Evolutionary conservation across 2,113 vertebrate genomes (phyloP).

Genomic region (Aix galericulata): DNA sequence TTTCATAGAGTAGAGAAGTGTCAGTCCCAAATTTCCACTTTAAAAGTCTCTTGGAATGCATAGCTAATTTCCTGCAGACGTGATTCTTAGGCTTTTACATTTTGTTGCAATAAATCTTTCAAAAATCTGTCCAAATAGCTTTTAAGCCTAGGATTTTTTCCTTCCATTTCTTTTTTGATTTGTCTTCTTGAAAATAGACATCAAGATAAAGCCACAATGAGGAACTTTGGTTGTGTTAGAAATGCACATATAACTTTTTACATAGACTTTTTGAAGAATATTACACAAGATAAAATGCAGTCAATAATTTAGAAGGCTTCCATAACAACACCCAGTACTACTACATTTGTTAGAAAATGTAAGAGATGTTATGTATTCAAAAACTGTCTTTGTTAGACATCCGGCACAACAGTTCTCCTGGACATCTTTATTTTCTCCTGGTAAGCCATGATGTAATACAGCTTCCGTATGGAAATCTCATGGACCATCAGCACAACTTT

Average conservation of each 20-base stretch:
- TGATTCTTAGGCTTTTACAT: slow-evolving; percentile 51
- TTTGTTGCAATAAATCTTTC: slow-evolving; percentile 51
- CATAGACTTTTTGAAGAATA: not conserved
- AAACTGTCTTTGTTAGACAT: not conserved
- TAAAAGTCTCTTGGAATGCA: slow-evolving; percentile 66
- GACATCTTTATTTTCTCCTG: not conserved
- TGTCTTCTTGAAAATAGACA: not conserved
- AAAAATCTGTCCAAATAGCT: slow-evolving; percentile 52
- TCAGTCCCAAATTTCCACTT: slow-evolving; percentile 49
- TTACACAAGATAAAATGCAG: not conserved
- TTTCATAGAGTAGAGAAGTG: slow-evolving; percentile 32
- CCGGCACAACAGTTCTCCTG: not conserved
- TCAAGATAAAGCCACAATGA: not conserved
- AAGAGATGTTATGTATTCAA: not conserved
- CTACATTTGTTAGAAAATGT: not conserved
- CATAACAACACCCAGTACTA: not conserved
- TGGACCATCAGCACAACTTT: not conserved
- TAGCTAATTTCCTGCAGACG: slow-evolving; percentile 73
- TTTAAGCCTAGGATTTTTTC: not conserved
- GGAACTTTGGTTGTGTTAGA: not conserved
- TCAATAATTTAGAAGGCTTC: not conserved
- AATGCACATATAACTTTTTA: not conserved
- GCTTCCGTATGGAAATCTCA: not conserved
- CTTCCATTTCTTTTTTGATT: not conserved
- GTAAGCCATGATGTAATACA: not conserved